Conservation (phyloP, 37 sponge, comb jelly and placozoan genomes). For the Chondrilla cf. caribensis region DNA sequence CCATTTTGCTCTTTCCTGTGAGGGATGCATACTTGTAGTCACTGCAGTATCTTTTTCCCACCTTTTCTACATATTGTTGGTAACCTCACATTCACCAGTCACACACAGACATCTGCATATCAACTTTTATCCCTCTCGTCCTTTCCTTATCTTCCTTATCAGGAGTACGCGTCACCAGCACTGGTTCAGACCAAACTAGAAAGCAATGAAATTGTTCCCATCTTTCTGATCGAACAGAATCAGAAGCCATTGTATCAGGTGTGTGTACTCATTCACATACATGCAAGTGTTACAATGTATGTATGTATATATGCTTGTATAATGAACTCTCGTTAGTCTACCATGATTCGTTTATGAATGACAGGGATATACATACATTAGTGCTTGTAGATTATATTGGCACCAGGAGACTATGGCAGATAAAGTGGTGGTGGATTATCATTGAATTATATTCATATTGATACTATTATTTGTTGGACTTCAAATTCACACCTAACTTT, state of each 20-base stretch:
- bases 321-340: too few species aligned
- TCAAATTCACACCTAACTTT: too few species aligned
- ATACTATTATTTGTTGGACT: too few species aligned
- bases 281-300: neutral
- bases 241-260: neutral
- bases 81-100: too few species aligned
- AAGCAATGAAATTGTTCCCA: neutral
- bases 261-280: neutral
- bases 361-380: too few species aligned
- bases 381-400: too few species aligned
- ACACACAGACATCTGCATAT: neutral
- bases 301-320: neutral
- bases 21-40: neutral
- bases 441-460: too few species aligned
- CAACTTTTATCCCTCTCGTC: neutral
- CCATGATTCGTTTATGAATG: too few species aligned
- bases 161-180: conserved; percentile 24
- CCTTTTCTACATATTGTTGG: too few species aligned
- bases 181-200: neutral
- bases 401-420: too few species aligned
- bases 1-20: neutral
- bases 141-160: neutral
- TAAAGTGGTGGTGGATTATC: too few species aligned
- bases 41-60: neutral
- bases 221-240: neutral